These are phyloP conservation scores for Drosophila teissieri DNA, from an alignment of 1,140 invertebrate genomes.

Conservation along the genomic window DNA sequence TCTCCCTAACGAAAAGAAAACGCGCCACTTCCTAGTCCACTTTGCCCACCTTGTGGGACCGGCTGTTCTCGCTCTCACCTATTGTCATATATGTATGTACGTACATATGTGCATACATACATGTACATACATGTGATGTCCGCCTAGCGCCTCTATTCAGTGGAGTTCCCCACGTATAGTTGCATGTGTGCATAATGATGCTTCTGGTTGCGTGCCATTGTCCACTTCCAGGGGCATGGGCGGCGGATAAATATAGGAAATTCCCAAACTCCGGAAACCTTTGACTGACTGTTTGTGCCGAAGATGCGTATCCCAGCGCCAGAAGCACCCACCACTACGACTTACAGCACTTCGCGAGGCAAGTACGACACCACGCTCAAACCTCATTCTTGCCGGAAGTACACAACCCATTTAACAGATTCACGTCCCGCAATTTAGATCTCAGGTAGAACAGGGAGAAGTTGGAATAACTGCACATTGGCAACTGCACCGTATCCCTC, in stretches of 20 bases:
- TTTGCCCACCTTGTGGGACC: not conserved
- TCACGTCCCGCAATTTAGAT: conserved; percentile 24
- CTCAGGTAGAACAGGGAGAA: conserved; percentile 42
- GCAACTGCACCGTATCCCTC: not conserved
- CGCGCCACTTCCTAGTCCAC: too few relatives aligned
- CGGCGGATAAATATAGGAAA: conserved; percentile 43
- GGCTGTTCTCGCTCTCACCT: not conserved
- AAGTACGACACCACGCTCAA: not conserved
- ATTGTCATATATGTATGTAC: too few relatives aligned
- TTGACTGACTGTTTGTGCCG: conserved; percentile 21
- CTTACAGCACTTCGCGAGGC: too few relatives aligned
- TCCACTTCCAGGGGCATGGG: conserved; percentile 71
- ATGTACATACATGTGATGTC: not conserved
- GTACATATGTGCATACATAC: not conserved
- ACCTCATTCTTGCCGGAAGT: conserved; percentile 19
- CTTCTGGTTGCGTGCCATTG: conserved; percentile 61
- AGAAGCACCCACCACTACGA: not conserved
- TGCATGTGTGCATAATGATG: conserved; percentile 55
- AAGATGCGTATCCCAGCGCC: not conserved
- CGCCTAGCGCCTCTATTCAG: not conserved
- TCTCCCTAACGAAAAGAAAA: too few relatives aligned
- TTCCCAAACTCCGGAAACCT: conserved; percentile 11
- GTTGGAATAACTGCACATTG: conserved; percentile 63
- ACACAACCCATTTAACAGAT: conserved; percentile 14
- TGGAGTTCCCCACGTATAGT: conserved; percentile 2